Evolutionary conservation across 2,113 vertebrate species (phyloP).

Genomic region (Malurus cyaneus): DNA sequence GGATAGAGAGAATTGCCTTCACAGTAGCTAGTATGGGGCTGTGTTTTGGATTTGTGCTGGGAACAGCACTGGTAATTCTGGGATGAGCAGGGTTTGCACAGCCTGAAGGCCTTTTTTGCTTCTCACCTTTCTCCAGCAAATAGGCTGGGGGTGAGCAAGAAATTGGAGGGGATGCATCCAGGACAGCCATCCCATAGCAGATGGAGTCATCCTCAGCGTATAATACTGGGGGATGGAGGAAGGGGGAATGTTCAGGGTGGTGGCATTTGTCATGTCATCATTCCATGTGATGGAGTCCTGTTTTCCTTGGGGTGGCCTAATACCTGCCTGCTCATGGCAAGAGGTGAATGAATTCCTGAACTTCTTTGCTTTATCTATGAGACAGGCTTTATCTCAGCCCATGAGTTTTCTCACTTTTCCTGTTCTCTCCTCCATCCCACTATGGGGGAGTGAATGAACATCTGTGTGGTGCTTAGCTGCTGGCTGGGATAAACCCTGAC

Average conservation of each 20-base stretch:
- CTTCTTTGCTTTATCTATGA: not conserved
- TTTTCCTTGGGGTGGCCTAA: not conserved
- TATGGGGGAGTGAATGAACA: not conserved
- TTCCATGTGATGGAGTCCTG: not conserved
- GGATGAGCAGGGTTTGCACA: not conserved
- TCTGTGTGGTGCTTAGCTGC: not conserved
- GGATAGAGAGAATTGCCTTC: not conserved
- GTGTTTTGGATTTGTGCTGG: not conserved
- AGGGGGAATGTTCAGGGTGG: rapidly evolving
- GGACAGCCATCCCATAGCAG: not conserved
- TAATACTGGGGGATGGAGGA: not conserved
- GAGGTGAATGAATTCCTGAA: not conserved
- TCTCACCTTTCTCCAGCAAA: not conserved
- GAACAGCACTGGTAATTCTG: not conserved
- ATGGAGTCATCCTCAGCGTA: not conserved
- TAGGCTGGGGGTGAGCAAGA: too few relatives aligned
- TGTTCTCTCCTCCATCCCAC: not conserved
- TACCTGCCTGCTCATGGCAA: not conserved
- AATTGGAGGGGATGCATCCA: not conserved
- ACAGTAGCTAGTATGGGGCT: too few relatives aligned
- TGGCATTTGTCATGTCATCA: rapidly evolving
- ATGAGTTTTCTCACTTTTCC: not conserved
- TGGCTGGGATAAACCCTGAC: not conserved
- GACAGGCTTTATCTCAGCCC: not conserved
- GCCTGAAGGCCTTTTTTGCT: not conserved